A percentile compares a stretch with the other conserved stretches of the same genome.
Evolutionary conservation across 2,113 vertebrate species (phyloP).

Genomic region (Bungarus multicinctus): DNA sequence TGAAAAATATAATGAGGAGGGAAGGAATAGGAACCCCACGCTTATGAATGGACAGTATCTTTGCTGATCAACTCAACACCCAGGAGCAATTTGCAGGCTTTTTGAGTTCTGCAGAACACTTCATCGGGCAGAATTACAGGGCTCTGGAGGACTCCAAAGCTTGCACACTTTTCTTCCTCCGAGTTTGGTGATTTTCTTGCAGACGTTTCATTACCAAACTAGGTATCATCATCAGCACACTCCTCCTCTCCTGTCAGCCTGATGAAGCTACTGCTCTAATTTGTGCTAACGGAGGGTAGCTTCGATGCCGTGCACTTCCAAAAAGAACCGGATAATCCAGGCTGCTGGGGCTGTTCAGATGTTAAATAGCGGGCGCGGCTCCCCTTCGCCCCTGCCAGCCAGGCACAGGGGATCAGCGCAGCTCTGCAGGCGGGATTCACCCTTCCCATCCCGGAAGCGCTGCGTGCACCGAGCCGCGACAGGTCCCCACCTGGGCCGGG

Average conservation of each 20-base stretch:
- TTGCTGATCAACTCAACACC: not conserved
- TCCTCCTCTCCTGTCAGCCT: not conserved
- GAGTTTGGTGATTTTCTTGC: not conserved
- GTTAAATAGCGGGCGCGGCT: not conserved
- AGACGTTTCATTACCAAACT: not conserved
- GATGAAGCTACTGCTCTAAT: not conserved
- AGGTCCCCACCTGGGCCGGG: not conserved
- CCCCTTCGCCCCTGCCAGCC: not conserved
- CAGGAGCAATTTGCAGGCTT: not conserved
- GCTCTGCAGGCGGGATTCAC: not conserved
- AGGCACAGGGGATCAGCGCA: not conserved
- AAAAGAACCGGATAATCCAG: not conserved
- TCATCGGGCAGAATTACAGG: not conserved
- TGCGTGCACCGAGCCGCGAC: not conserved
- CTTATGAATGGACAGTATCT: not conserved
- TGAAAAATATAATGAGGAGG: not conserved
- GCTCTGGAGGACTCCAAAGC: not conserved
- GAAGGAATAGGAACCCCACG: too few species aligned
- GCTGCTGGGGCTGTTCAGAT: not conserved
- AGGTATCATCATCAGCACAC: not conserved
- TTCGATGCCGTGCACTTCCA: not conserved
- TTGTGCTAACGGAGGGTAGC: not conserved
- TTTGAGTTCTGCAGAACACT: not conserved
- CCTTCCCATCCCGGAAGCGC: not conserved
- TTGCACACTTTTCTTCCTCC: not conserved